These are phyloP conservation scores for Chelonia mydas DNA, from an alignment of 2,797 vertebrate species.

Conservation along the genomic window DNA sequence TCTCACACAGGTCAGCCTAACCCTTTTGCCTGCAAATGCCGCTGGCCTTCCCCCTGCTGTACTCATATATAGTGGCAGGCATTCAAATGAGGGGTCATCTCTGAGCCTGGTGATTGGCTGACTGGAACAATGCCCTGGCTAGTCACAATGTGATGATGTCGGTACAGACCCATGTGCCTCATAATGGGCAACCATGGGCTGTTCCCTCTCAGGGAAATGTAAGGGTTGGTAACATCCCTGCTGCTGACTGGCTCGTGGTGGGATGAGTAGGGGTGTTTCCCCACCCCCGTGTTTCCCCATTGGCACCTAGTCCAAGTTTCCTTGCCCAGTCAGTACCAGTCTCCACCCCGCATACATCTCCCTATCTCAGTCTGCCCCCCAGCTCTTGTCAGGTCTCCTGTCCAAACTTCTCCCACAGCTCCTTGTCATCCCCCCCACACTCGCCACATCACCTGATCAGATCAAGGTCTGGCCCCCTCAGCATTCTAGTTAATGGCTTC, in stretches of 20 bases:
- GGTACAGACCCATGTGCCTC: not conserved
- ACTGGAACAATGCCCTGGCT: not conserved
- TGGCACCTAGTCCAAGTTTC: not conserved
- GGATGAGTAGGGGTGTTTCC: not conserved
- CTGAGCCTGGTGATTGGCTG: not conserved
- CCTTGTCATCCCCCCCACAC: not conserved
- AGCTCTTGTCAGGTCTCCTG: not conserved
- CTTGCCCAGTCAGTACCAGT: not conserved
- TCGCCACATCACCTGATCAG: not conserved
- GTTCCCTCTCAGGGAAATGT: not conserved
- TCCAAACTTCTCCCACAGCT: not conserved
- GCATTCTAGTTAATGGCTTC: not conserved
- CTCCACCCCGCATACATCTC: not conserved
- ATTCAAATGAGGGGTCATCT: not conserved
- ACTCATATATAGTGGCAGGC: not conserved
- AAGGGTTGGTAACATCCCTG: not conserved
- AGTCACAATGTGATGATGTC: not conserved
- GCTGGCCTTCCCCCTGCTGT: not conserved
- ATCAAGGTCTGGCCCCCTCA: not conserved
- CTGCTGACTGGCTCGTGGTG: not conserved
- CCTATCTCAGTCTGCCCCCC: not conserved
- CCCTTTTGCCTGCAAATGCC: not conserved
- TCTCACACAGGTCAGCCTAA: not conserved
- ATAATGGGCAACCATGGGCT: not conserved
- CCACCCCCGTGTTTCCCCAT: not conserved